Conservation (phyloP, 1,140 invertebrate species). For the Lordiphosa mommai region DNA sequence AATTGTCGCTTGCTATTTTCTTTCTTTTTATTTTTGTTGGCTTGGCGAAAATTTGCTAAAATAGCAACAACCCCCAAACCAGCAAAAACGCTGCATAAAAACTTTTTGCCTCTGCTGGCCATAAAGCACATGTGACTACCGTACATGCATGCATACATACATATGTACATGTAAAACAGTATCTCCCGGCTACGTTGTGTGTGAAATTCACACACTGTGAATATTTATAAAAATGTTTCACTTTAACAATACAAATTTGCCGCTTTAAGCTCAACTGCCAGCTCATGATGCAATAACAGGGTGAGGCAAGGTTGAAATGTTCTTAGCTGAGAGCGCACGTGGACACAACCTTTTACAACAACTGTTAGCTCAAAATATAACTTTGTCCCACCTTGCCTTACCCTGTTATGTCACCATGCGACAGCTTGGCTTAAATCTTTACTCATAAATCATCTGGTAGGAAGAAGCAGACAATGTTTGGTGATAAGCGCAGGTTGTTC, state of each 20-base stretch:
- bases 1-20: conserved; percentile 38
- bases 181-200: too few relatives aligned
- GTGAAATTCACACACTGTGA: neutral
- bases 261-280: neutral
- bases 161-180: conserved; percentile 1
- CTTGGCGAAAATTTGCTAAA: conserved; percentile 74
- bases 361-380: too few relatives aligned
- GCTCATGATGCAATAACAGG: neutral
- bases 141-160: neutral
- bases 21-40: conserved; percentile 32
- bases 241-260: conserved; percentile 3
- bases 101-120: conserved; percentile 43
- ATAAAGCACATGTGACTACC: conserved; percentile 71
- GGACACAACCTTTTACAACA: too few relatives aligned
- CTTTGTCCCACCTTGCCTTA: too few relatives aligned
- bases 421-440: conserved; percentile 1
- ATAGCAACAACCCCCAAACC: conserved; percentile 41
- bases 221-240: conserved; percentile 12
- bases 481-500: conserved; percentile 47
- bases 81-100: conserved; percentile 34
- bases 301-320: too few relatives aligned
- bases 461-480: conserved; percentile 34
- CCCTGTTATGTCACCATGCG: neutral
- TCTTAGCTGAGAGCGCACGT: too few relatives aligned
- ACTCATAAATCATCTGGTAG: conserved; percentile 55